Evolutionary conservation across 2,888 invertebrate genomes (phyloP).

Genomic region (Mystacides longicornis): DNA sequence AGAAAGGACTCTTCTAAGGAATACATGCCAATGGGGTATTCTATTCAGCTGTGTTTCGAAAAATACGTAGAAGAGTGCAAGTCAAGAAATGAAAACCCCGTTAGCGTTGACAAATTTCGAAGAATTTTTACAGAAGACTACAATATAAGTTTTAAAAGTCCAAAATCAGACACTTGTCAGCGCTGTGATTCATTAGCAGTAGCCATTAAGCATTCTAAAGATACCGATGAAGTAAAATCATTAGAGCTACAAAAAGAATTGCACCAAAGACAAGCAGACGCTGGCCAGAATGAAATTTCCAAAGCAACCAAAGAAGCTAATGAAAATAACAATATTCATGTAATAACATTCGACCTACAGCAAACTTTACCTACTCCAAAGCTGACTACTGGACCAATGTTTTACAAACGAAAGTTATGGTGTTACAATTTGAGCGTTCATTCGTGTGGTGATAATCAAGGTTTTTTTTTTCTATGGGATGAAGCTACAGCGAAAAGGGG

Average conservation of each 20-base stretch:
- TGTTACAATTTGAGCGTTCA: not conserved
- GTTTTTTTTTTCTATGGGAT: not conserved
- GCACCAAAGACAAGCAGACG: not conserved
- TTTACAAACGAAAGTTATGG: not conserved
- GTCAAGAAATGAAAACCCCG: too few species aligned
- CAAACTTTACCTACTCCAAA: not conserved
- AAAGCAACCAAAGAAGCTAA: not conserved
- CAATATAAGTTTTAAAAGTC: not conserved
- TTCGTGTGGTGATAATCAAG: not conserved
- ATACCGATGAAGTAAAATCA: not conserved
- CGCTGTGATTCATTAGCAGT: not conserved
- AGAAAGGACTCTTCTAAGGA: too few species aligned
- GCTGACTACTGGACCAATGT: conserved; percentile 2
- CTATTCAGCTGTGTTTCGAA: too few species aligned
- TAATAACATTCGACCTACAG: not conserved
- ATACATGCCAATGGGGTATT: too few species aligned
- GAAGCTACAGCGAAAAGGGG: not conserved
- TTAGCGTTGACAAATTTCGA: too few species aligned
- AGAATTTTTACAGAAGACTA: not conserved
- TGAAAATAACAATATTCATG: too few species aligned
- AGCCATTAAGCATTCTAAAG: not conserved
- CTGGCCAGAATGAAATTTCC: not conserved
- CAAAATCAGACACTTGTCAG: not conserved
- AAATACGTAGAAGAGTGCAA: too few species aligned
- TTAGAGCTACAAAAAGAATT: not conserved